These are phyloP conservation scores for Intellagama lesueurii DNA, from an alignment of 2,797 vertebrate genomes.

Conservation along the genomic window DNA sequence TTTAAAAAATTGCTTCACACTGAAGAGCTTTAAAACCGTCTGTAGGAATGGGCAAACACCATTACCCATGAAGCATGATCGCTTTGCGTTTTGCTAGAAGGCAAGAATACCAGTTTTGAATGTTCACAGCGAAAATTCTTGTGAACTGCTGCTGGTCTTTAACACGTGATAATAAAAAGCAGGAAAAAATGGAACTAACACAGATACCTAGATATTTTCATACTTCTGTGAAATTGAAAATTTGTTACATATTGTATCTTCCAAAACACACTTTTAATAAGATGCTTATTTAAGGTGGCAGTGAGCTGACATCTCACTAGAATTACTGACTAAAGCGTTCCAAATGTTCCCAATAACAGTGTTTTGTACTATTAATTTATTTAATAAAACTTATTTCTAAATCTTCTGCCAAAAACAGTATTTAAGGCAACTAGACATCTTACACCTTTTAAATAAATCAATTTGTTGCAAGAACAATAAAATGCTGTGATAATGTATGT, in stretches of 20 bases:
- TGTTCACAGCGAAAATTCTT: neutral
- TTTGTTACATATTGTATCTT: neutral
- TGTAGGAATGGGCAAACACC: neutral
- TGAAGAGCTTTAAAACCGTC: neutral
- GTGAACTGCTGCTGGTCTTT: neutral
- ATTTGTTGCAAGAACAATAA: constrained; percentile 9
- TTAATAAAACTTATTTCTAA: neutral
- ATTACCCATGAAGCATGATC: neutral
- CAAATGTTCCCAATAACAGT: neutral
- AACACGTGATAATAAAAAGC: constrained; percentile 1
- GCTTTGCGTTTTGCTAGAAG: neutral
- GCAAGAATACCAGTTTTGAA: neutral
- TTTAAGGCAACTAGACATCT: neutral
- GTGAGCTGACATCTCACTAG: neutral
- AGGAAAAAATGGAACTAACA: neutral
- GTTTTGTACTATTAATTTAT: neutral
- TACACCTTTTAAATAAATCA: constrained; percentile 2
- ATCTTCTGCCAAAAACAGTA: neutral
- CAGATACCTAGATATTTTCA: neutral
- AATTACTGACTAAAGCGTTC: neutral
- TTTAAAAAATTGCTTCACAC: neutral
- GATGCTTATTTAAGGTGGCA: neutral
- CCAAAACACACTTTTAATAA: neutral
- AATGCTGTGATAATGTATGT: neutral
- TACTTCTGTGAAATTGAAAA: neutral